Evolutionary conservation across 2,888 invertebrate genomes (phyloP).

Genomic region (Galeruca laticollis): DNA sequence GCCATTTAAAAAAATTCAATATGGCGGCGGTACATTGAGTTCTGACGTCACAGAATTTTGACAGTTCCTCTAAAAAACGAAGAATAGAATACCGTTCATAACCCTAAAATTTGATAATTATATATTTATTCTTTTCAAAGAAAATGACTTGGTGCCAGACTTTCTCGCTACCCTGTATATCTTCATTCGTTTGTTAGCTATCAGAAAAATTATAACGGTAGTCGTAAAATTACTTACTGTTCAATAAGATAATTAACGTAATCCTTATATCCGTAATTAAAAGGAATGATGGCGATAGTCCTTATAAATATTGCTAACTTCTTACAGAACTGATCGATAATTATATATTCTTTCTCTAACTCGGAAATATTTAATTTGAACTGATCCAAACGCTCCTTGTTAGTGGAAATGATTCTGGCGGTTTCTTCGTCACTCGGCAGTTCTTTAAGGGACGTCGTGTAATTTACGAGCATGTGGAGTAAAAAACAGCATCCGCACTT

Average conservation of each 20-base stretch:
- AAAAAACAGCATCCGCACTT: conserved; percentile 58
- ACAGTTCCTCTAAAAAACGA: too few species aligned
- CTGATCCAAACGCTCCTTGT: conserved; percentile 49
- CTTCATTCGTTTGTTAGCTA: too few species aligned
- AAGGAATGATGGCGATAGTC: conserved; percentile 58
- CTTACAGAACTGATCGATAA: conserved; percentile 54
- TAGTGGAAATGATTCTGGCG: conserved; percentile 40
- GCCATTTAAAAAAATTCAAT: too few species aligned
- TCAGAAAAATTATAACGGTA: too few species aligned
- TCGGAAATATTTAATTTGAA: conserved; percentile 48
- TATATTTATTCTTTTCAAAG: too few species aligned
- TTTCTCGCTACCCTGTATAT: too few species aligned
- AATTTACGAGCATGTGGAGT: conserved; percentile 57
- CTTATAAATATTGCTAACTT: conserved; percentile 59
- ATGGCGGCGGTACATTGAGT: too few species aligned
- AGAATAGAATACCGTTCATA: too few species aligned
- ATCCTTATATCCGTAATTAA: conserved; percentile 58
- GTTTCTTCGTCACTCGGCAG: conserved; percentile 13
- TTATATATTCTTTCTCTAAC: conserved; percentile 53
- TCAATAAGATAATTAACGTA: conserved; percentile 59
- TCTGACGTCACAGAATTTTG: too few species aligned
- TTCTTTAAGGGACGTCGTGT: conserved; percentile 14
- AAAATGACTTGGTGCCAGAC: too few species aligned
- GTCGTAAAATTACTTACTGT: conserved; percentile 50
- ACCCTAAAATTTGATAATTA: too few species aligned